phyloP scores from a whole-genome alignment of 2,113 vertebrate species.

The Cryptotis parvus region DNA sequence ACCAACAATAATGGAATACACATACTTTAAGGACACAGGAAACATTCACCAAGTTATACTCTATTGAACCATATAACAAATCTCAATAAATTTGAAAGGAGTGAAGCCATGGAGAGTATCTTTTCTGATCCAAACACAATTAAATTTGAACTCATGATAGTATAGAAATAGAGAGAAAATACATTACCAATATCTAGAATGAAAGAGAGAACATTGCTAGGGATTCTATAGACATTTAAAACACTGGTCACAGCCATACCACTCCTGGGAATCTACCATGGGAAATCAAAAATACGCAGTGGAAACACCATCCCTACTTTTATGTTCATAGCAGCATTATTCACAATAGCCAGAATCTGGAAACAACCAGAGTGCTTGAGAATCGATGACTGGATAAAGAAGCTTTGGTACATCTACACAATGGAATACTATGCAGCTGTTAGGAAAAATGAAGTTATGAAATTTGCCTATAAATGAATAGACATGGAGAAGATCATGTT shows the following conservation, averaged over 20 bases:
- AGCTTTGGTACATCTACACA: no score
- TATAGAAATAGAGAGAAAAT: not conserved
- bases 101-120: not conserved
- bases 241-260: not conserved
- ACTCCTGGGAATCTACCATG: no score
- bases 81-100: not conserved
- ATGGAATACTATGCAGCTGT: no score
- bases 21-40: not conserved
- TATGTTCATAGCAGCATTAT: no score
- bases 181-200: not conserved
- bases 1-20: not conserved
- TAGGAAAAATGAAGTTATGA: no score
- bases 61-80: not conserved
- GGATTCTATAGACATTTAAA: not conserved
- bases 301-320: no score
- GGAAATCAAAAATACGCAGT: no score
- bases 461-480: no score
- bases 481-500: no score
- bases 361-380: no score
- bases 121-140: conserved; percentile 4
- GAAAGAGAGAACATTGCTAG: not conserved
- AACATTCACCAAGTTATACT: not conserved
- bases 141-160: conserved; percentile 35
- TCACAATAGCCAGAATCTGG: no score
- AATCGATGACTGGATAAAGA: no score